Evolutionary conservation across 1,140 invertebrate genomes (phyloP).

Genomic region (Triops cancriformis): DNA sequence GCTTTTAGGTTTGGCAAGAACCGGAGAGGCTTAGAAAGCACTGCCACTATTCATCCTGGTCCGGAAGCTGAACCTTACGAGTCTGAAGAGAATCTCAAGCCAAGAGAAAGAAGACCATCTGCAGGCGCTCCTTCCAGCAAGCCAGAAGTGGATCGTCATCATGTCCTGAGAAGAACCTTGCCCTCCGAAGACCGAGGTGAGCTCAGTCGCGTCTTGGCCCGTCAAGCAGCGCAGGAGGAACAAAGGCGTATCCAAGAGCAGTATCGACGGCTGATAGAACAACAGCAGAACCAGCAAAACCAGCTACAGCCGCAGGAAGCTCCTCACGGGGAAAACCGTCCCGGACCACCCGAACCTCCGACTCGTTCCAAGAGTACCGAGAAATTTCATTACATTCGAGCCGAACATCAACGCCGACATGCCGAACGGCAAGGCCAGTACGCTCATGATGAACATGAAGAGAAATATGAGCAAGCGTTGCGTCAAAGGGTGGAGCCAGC

Average conservation of each 20-base stretch:
- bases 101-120: neutral
- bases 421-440: conserved; percentile 45
- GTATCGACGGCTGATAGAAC: conserved; percentile 40
- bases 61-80: neutral
- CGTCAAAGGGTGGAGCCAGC: conserved; percentile 16
- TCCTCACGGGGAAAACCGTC: conserved; percentile 18
- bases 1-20: neutral
- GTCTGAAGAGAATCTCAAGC: neutral
- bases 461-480: conserved; percentile 42
- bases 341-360: conserved; percentile 23
- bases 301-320: conserved; percentile 34
- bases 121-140: neutral
- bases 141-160: conserved; percentile 24
- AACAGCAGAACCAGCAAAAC: conserved; percentile 33
- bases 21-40: neutral
- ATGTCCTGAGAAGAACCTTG: conserved; percentile 26
- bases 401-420: conserved; percentile 47
- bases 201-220: conserved; percentile 22
- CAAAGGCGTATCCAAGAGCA: conserved; percentile 43
- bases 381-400: conserved; percentile 45
- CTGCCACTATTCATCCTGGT: neutral
- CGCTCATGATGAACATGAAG: conserved; percentile 43
- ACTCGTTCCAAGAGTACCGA: conserved; percentile 35
- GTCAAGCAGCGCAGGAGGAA: conserved; percentile 35
- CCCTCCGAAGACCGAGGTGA: conserved; percentile 26